phyloP scores from a whole-genome alignment of 2,113 vertebrate species.

The Sarotherodon lohbergeri region DNA sequence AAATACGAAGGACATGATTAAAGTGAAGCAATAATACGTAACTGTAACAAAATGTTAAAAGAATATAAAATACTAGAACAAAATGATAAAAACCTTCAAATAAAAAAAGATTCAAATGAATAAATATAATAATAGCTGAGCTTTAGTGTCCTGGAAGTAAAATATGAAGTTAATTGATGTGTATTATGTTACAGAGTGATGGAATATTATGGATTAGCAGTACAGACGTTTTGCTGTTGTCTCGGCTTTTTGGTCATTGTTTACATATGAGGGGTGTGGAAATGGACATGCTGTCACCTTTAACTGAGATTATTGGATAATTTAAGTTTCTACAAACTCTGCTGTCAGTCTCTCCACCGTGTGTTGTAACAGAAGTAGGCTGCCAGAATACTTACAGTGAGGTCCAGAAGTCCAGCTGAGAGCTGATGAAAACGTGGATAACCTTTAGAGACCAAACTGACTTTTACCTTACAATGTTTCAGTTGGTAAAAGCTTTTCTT shows the following conservation, averaged over 20 bases:
- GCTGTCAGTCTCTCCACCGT: not conserved
- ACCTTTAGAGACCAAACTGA: not conserved
- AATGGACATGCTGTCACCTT: not conserved
- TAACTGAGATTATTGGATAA: not conserved
- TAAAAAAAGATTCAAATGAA: not conserved
- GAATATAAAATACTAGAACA: not conserved
- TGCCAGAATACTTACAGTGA: fast-evolving
- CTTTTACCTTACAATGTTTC: fast-evolving
- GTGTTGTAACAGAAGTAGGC: not conserved
- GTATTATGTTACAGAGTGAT: not conserved
- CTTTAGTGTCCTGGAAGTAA: not conserved
- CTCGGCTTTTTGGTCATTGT: not conserved
- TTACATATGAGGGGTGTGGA: not conserved
- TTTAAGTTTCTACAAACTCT: fast-evolving
- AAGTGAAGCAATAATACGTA: not conserved
- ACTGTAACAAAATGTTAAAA: not conserved
- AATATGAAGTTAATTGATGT: not conserved
- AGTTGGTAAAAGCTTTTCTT: not conserved
- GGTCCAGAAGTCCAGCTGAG: not conserved
- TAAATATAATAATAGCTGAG: not conserved
- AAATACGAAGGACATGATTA: not conserved
- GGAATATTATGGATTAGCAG: fast-evolving
- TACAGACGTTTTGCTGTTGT: not conserved
- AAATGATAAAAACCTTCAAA: not conserved
- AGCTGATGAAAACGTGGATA: not conserved